These are phyloP conservation scores for Antheraea mylitta DNA, from an alignment of 1,140 invertebrate genomes.

Conservation along the genomic window DNA sequence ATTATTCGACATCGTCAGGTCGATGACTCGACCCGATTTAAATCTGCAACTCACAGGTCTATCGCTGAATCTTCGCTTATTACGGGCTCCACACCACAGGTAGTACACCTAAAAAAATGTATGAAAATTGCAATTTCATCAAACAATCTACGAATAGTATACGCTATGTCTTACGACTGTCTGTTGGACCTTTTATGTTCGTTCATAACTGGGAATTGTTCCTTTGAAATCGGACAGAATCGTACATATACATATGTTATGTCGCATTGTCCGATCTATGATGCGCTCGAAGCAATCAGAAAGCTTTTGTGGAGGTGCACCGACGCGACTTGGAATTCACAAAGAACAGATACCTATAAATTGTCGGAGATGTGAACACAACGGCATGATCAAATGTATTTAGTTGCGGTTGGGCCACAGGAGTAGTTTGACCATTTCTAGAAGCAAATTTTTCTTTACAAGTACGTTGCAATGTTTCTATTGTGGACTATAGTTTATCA, in stretches of 20 bases:
- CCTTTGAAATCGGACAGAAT: conserved; percentile 45
- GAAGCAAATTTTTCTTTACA: not conserved
- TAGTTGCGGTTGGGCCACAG: conserved; percentile 22
- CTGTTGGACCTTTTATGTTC: conserved; percentile 48
- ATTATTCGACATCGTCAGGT: conserved; percentile 44
- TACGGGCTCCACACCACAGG: not conserved
- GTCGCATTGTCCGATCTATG: conserved; percentile 51
- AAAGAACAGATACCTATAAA: conserved; percentile 37
- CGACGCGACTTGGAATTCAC: conserved; percentile 34
- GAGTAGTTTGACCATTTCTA: conserved; percentile 15
- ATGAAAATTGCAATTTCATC: conserved; percentile 22
- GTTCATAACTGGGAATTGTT: conserved; percentile 47
- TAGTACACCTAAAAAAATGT: conserved; percentile 19
- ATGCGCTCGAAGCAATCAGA: conserved; percentile 51
- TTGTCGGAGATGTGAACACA: conserved; percentile 16
- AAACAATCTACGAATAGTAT: conserved; percentile 29
- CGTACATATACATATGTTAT: conserved; percentile 52
- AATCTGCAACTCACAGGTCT: conserved; percentile 14
- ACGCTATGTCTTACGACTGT: conserved; percentile 52
- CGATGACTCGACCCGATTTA: conserved; percentile 35
- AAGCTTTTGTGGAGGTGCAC: conserved; percentile 33
- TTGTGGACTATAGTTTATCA: not conserved
- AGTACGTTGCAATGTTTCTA: not conserved
- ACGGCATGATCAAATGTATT: conserved; percentile 26
- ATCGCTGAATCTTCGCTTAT: not conserved